A percentile compares a stretch with the other conserved stretches of the same genome.
These are phyloP conservation scores for Drosophila eugracilis DNA, from an alignment of 1,140 invertebrate species.

Conservation along the genomic window DNA sequence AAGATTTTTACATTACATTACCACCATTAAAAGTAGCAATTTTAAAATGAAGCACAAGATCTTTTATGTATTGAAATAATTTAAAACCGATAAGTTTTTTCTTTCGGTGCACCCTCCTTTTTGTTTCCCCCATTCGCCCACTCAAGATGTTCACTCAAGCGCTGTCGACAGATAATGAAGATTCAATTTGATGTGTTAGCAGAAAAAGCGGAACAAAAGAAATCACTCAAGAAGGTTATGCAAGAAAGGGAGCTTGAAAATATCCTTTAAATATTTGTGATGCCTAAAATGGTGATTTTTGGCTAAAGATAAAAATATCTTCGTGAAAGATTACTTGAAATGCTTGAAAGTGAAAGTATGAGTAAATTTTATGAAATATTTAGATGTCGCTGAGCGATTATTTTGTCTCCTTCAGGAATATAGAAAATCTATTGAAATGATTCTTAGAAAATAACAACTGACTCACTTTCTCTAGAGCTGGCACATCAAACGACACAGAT, in stretches of 20 bases:
- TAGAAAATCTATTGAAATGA: not conserved
- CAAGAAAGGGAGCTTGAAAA: not conserved
- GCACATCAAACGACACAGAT: conserved; percentile 14
- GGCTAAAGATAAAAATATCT: too few species aligned
- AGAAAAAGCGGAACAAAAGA: conserved; percentile 27
- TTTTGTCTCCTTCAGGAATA: not conserved
- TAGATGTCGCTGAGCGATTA: not conserved
- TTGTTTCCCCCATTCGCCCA: not conserved
- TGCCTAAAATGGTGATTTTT: too few species aligned
- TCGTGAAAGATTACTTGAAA: not conserved
- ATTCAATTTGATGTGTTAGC: conserved; percentile 37
- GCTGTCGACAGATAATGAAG: conserved; percentile 36
- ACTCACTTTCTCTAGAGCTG: conserved; percentile 13
- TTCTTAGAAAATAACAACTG: conserved; percentile 1
- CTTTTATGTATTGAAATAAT: not conserved
- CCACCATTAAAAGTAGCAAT: too few species aligned
- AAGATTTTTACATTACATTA: too few species aligned
- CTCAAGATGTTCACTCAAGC: conserved; percentile 31
- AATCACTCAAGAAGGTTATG: conserved; percentile 14
- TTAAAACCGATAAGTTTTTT: not conserved
- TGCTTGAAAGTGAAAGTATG: too few species aligned
- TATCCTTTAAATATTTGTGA: not conserved
- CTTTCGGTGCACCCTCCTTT: not conserved
- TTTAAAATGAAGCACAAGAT: too few species aligned
- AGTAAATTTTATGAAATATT: not conserved